phyloP scores from a whole-genome alignment of 1,140 invertebrate species.

The Diachasma alloeum region DNA sequence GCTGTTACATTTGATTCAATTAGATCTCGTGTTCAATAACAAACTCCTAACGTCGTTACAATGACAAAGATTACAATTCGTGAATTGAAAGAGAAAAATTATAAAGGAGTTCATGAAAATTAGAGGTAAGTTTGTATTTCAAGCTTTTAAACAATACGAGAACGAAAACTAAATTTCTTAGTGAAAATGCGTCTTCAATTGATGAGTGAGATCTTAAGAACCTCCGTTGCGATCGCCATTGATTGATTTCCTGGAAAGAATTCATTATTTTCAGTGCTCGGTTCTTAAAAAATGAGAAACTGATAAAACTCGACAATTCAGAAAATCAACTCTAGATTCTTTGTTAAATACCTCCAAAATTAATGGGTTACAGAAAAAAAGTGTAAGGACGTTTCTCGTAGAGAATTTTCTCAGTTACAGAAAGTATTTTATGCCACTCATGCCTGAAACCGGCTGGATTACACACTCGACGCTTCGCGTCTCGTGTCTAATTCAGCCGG shows the following conservation, averaged over 20 bases:
- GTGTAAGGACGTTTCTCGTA: too few relatives aligned
- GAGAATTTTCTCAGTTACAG: too few relatives aligned
- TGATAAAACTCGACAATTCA: background rate
- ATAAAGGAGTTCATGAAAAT: background rate
- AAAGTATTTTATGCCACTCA: too few relatives aligned
- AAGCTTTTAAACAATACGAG: slow-evolving; percentile 16
- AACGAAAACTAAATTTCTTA: slow-evolving; percentile 16
- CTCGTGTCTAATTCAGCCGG: too few relatives aligned
- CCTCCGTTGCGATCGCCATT: slow-evolving; percentile 31
- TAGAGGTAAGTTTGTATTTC: background rate
- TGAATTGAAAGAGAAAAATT: background rate
- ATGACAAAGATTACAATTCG: slow-evolving; percentile 8
- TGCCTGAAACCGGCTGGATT: too few relatives aligned
- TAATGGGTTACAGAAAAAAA: too few relatives aligned
- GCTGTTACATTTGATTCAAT: background rate
- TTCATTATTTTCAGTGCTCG: background rate
- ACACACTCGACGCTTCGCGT: too few relatives aligned
- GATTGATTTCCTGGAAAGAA: slow-evolving; percentile 22
- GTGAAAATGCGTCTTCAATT: slow-evolving; percentile 4
- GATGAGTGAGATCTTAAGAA: slow-evolving; percentile 18
- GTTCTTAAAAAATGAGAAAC: slow-evolving; percentile 21
- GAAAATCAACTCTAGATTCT: too few relatives aligned
- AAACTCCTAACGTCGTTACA: background rate
- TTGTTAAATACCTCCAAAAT: too few relatives aligned
- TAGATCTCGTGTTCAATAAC: background rate